phyloP scores from a whole-genome alignment of 2,888 invertebrate genomes.

The Andrena hattorfiana region DNA sequence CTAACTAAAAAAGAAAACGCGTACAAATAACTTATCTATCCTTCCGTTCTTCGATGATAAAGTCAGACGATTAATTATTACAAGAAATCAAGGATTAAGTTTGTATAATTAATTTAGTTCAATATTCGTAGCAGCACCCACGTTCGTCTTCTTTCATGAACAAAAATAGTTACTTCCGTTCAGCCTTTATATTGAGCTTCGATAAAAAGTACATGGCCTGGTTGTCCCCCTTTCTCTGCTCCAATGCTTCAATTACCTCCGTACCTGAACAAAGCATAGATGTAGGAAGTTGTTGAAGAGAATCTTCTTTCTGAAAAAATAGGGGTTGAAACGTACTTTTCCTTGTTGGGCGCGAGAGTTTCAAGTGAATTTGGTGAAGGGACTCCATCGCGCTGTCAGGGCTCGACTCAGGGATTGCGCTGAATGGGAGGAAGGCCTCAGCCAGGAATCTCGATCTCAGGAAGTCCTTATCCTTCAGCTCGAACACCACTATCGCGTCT shows the following conservation, averaged over 20 bases:
- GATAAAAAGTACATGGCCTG: slow-evolving; percentile 95
- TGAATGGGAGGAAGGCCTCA: slow-evolving; percentile 95
- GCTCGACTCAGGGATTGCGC: slow-evolving; percentile 89
- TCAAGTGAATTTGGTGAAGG: slow-evolving; percentile 91
- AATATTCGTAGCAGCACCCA: not conserved
- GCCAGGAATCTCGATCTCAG: slow-evolving; percentile 97
- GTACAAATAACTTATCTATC: slow-evolving; percentile 14
- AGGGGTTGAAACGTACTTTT: slow-evolving; percentile 86
- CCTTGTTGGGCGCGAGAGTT: slow-evolving; percentile 89
- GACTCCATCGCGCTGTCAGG: slow-evolving; percentile 86
- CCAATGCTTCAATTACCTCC: slow-evolving; percentile 91
- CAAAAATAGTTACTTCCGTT: slow-evolving; percentile 53
- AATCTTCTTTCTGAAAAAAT: not conserved
- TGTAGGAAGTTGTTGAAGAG: not conserved
- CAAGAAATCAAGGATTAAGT: not conserved
- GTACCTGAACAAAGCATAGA: slow-evolving; percentile 86
- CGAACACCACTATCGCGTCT: slow-evolving; percentile 93
- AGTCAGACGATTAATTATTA: not conserved
- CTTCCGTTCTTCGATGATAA: not conserved
- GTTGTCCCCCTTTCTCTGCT: slow-evolving; percentile 94
- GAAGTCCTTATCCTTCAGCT: slow-evolving; percentile 98
- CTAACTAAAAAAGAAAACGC: not conserved
- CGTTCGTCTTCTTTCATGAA: not conserved
- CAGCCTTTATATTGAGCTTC: slow-evolving; percentile 86
- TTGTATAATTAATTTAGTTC: not conserved